Evolutionary conservation across 2,888 invertebrate genomes (phyloP).

Genomic region (Lucinisca nassula): DNA sequence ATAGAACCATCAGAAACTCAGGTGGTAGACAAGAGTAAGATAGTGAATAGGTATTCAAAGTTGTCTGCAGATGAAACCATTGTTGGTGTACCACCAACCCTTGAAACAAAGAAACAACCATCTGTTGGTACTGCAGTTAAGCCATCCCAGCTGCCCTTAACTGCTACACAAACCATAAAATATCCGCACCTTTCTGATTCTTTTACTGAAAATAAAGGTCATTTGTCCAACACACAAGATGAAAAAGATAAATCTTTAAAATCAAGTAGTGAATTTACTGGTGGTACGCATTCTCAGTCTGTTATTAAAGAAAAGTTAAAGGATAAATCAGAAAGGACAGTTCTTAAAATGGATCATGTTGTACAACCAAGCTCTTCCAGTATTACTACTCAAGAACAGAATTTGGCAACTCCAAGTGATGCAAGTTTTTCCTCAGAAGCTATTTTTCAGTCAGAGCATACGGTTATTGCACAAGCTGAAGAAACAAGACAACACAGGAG

Average conservation of each 20-base stretch:
- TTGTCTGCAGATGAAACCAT: not conserved
- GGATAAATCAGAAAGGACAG: not conserved
- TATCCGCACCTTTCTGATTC: not conserved
- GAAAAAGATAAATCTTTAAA: too few relatives aligned
- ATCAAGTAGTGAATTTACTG: too few relatives aligned
- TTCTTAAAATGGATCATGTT: not conserved
- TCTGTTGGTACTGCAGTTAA: not conserved
- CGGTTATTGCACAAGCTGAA: not conserved
- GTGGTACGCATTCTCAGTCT: too few relatives aligned
- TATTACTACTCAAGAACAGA: not conserved
- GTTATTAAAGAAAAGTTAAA: too few relatives aligned
- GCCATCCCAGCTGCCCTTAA: not conserved
- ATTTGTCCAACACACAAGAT: too few relatives aligned
- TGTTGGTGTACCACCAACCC: not conserved
- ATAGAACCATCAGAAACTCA: not conserved
- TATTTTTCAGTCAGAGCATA: not conserved
- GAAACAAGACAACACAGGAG: not conserved
- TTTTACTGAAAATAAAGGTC: not conserved
- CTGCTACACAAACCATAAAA: not conserved
- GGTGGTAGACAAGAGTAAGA: not conserved
- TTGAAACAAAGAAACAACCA: not conserved
- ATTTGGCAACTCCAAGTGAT: not conserved
- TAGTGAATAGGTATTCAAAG: not conserved
- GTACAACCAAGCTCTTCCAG: not conserved
- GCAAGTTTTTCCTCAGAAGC: not conserved